Evolutionary conservation across 2,888 invertebrate genomes (phyloP), one percentile per base, ranked within the genome.

Genomic region (Malthinus seriepunctatus): DNA sequence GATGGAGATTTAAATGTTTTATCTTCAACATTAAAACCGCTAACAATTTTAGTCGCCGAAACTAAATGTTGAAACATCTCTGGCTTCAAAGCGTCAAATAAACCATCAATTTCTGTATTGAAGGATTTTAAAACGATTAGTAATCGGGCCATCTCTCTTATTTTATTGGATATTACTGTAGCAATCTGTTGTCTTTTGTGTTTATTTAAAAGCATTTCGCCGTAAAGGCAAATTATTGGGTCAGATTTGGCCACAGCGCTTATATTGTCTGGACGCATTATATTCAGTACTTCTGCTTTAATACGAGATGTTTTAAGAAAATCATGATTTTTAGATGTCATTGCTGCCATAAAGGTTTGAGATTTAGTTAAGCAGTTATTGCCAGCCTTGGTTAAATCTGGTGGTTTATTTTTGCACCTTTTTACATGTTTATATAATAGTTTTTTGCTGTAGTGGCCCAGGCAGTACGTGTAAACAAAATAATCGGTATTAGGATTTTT

Each of bases 101-200:
- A 8, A n/a, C 32, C 37, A 12, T 12, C 6, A 37, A 37, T 6
- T 37, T 37, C 37, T 7, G 12, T 8, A 11, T 37, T 10, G 11
- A 37, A 9, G 8, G 11, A 10, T 37, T 11, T 37, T 5, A 37
- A 8, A 1, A 11, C 37, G 1, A 12, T 37, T 4, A 37, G 8
- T 1, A 37, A 12, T 37, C 37, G 3, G 3, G 11, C 11, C 37
- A 37, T 37, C 3, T 37, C 37, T 5, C 37, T 1, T 12, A 37
- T 37, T 37, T 37, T 11, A n/a, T 37, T 37, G 1, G 63, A 63
- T 31, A 60, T 47, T 9, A 53, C 54, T 47, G 51, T 63, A 7
- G 47, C 44, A 32, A 63, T 60, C 38, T 63, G 60, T 15, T 57
- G 62, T 39, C 64, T 56, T 46, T 64, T 60, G 34, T 64, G 64